phyloP scores from a whole-genome alignment of 2,113 vertebrate genomes.

The Elephantulus edwardii region DNA sequence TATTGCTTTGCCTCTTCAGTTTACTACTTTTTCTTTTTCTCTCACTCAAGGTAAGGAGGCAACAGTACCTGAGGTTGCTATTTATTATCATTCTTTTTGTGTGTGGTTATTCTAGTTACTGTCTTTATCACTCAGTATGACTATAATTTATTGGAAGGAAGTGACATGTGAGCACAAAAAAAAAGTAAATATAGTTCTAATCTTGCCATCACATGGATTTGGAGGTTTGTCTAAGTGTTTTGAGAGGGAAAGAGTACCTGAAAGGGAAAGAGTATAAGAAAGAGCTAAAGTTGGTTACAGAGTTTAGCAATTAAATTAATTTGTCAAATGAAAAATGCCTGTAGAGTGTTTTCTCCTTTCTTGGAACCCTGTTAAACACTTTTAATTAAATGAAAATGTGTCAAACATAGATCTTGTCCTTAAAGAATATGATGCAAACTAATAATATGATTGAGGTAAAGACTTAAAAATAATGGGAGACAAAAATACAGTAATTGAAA shows the following conservation, averaged over 20 bases:
- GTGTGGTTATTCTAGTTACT: background rate
- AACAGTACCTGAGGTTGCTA: background rate
- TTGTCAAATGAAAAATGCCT: background rate
- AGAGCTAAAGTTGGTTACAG: background rate
- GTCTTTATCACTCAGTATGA: background rate
- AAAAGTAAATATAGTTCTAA: background rate
- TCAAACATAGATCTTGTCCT: background rate
- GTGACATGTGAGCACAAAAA: background rate
- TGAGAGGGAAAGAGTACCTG: constrained; percentile 7
- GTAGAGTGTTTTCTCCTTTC: background rate
- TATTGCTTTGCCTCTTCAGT: background rate
- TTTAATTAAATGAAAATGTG: background rate
- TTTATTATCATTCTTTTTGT: background rate
- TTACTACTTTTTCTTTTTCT: background rate
- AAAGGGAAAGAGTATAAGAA: too few relatives aligned
- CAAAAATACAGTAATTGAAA: background rate
- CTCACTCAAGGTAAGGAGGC: constrained; percentile 70
- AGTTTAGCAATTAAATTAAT: background rate
- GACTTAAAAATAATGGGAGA: background rate
- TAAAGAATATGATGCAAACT: background rate
- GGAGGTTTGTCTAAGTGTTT: background rate
- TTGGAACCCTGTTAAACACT: background rate
- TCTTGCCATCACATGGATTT: background rate
- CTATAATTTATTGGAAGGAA: background rate
- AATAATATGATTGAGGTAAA: background rate